Base-by-base conservation (phyloP, 2,113 vertebrate species). In the Cephalopholis sonnerati region DNA sequence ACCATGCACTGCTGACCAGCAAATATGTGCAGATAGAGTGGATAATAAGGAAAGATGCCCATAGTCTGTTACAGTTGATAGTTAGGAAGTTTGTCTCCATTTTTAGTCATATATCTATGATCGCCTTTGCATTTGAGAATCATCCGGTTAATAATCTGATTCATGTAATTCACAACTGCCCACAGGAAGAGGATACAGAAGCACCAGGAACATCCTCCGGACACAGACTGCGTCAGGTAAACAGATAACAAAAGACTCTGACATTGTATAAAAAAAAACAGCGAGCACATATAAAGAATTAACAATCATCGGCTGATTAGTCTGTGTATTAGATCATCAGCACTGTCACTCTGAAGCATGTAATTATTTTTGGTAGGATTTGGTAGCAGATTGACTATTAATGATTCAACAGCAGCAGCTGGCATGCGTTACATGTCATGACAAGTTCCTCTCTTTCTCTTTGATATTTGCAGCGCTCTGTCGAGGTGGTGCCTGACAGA, bases 151-250 rank as follows among this genome's bases (percentile, higher is more conserved):
- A 62, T 66, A 27, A 32, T 68, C n/a, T 15, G 6, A 72, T 41
- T 54, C 5, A 68, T 83, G 27, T 84, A 29, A 69, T 82, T 20
- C 4, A 57, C 11, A 51, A 32, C 24, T 32, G 1, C 50, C 63
- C 44, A 53, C 87, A 98, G 97, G 96, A 97, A 80, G 96, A 97
- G 29, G 94, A 97, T 16, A 67, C 94, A 86, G 94, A 95, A 77
- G 93, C 86, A 74, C 97, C 97, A 6, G 96, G 96, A 87, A 96
- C 97, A 10, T 97, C 97, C n/a, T 95, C 95, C 12, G 96, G 95
- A 91, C 96, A 94, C 70, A 89, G 94, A 83, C 93, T 96, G 81
- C 96, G 93, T 58, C 95, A 95, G 93, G 96, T 95, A 93, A 55
- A 10, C 15, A 24, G 1, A 12, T 9, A 18, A 17, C 5, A 32